Evolutionary conservation across 2,888 invertebrate genomes (phyloP), one percentile per base, ranked within the genome.

Genomic region (Melangyna quadrimaculata): DNA sequence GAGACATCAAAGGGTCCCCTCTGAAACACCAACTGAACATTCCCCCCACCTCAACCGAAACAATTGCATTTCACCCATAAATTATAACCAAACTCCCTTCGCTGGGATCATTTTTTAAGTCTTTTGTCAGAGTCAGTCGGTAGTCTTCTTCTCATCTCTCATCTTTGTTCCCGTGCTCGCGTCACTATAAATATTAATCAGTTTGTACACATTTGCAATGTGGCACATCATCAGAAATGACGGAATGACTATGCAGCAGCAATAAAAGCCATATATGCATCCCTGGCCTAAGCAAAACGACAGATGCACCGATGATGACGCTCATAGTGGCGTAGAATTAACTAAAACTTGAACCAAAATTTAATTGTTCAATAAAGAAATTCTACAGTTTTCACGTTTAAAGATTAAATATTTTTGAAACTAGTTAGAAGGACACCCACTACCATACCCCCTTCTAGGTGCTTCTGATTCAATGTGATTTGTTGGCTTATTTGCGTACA

Each of bases 121-220:
- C 74, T 65, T 70, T 53, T 82, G 82, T 82, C 82, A 63, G 72
- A 27, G 37, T n/a, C 51, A 37, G 63, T 79, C 74, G 75, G 80
- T 74, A 84, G 80, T 75, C 74, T 65, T 75, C 74, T 65, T 59
- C 69, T 29, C 48, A 22, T 51, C 69, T 48, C 70, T 71, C 63
- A 73, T 77, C 77, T 57, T 72, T 79, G 84, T 75, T 75, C 74
- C 63, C 55, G 14, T 40, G 70, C 65, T 45, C 35, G 74, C 78
- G 86, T 87, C 87, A 88, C 81, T 88, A 87, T 88, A 88, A 88
- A 88, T 88, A 87, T 88, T 88, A 87, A 88, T 88, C 86, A 88
- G 86, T 78, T 75, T 71, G 59, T 73, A 81, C 77, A 77, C 63
- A 77, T 72, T 75, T 79, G 74, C 65, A 55, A 74, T 78, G 79